A percentile compares a stretch with the other conserved stretches of the same genome.
phyloP scores from a whole-genome alignment of 2,113 vertebrate species.

The Oncorhynchus gorbuscha region DNA sequence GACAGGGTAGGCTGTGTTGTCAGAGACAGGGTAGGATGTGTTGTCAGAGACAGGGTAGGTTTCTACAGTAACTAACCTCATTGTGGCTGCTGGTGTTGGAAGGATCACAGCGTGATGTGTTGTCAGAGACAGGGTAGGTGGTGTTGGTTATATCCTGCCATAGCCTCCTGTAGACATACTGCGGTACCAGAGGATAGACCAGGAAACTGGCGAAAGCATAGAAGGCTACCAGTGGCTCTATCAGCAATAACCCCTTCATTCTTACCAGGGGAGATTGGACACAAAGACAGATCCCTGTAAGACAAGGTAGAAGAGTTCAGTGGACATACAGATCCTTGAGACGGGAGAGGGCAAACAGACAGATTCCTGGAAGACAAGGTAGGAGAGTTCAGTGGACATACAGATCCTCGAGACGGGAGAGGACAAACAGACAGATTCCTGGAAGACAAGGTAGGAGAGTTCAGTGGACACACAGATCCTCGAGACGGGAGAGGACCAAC shows the following conservation, averaged over 20 bases:
- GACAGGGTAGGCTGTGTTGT: no score
- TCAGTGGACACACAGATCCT: no score
- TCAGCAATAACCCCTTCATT: constrained; percentile 78
- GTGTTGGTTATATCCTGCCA: constrained; percentile 84
- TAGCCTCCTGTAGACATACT: constrained; percentile 86
- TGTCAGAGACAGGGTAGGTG: constrained; percentile 65
- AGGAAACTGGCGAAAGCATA: constrained; percentile 79
- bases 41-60: no score
- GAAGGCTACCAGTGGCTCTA: constrained; percentile 87
- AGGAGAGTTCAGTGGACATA: no score
- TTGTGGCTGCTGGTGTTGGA: constrained; percentile 38
- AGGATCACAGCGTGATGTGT: constrained; percentile 69
- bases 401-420: no score
- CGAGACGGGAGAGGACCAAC: no score
- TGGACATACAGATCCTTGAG: no score
- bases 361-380: no score
- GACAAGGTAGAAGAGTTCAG: background rate
- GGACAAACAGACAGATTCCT: background rate
- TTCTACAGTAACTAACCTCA: constrained; percentile 51
- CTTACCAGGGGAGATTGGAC: background rate
- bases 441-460: background rate
- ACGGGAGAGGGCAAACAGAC: no score
- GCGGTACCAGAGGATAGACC: constrained; percentile 76
- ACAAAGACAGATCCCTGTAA: background rate
- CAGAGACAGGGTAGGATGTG: no score